Percentiles rank a stretch among this genome's conserved stretches.
Conservation (phyloP, 2,797 vertebrate species). For the Triplophysa bombifrons region DNA sequence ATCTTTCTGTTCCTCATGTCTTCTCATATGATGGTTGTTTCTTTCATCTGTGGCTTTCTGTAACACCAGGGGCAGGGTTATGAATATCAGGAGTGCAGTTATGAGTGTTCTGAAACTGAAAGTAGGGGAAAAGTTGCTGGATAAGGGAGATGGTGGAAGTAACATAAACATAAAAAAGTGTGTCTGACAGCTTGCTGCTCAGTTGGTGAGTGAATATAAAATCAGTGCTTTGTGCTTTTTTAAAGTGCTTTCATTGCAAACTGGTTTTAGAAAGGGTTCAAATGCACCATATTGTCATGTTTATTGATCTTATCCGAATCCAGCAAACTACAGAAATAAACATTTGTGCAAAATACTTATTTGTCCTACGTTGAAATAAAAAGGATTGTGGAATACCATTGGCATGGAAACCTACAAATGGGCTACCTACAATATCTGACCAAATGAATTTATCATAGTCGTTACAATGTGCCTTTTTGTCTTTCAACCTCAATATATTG, state of each 20-base stretch:
- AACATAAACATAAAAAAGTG: not conserved
- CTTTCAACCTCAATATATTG: not conserved
- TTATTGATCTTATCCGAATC: not conserved
- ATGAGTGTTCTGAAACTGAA: slow-evolving; percentile 27
- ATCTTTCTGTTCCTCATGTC: slow-evolving; percentile 19
- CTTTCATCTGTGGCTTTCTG: slow-evolving; percentile 45
- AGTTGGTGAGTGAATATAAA: not conserved
- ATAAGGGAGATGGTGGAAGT: not conserved
- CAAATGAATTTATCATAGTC: not conserved
- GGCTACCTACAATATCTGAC: too few species aligned
- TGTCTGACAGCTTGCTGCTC: not conserved
- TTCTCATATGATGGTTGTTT: slow-evolving; percentile 6
- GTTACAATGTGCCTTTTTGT: not conserved
- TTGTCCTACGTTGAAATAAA: not conserved
- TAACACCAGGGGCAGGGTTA: not conserved
- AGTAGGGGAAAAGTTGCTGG: slow-evolving; percentile 11
- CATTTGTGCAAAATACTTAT: too few species aligned
- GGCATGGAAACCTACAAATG: too few species aligned
- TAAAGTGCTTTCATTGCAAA: not conserved
- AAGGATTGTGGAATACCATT: too few species aligned
- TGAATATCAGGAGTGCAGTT: slow-evolving; percentile 1
- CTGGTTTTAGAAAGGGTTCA: not conserved
- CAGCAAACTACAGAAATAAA: not conserved
- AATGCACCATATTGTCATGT: not conserved
- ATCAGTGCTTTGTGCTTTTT: too few species aligned